These are phyloP conservation scores for Paralichthys olivaceus DNA, from an alignment of 2,113 vertebrate genomes.

Conservation along the genomic window DNA sequence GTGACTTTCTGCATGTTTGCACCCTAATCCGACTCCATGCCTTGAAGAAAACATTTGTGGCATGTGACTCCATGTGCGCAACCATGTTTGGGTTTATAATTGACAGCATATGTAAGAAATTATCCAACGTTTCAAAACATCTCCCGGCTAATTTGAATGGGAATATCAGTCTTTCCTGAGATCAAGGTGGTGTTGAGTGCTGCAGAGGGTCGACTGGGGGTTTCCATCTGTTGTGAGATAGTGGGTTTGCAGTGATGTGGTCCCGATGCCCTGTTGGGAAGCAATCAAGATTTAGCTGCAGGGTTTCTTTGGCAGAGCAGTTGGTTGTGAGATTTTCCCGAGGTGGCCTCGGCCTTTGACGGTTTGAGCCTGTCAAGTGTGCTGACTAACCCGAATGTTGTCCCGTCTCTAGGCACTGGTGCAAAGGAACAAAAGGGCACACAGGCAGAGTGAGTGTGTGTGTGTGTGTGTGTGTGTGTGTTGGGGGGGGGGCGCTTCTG, in stretches of 20 bases:
- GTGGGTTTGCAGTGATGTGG: conserved; percentile 15
- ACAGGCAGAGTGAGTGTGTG: neutral
- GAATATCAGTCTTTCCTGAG: conserved; percentile 49
- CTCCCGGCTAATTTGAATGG: conserved; percentile 56
- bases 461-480: neutral
- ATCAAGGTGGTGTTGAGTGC: conserved; percentile 53
- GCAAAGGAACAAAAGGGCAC: conserved; percentile 67
- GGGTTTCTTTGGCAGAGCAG: conserved; percentile 1
- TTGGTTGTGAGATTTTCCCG: conserved; percentile 3
- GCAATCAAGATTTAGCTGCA: conserved; percentile 37
- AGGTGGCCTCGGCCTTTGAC: conserved; percentile 23
- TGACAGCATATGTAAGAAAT: conserved; percentile 65
- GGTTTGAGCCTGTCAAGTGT: conserved; percentile 36
- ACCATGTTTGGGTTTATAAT: conserved; percentile 62
- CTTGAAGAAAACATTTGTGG: conserved; percentile 60
- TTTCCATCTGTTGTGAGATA: conserved; percentile 49
- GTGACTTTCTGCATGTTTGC: conserved; percentile 45
- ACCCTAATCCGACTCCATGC: conserved; percentile 54
- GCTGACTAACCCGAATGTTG: conserved; percentile 44
- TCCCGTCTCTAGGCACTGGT: conserved; percentile 39
- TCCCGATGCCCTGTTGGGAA: conserved; percentile 30
- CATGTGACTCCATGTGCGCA: conserved; percentile 51
- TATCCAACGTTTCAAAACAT: conserved; percentile 66
- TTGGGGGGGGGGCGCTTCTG: conserved; percentile 20
- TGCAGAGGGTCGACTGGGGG: conserved; percentile 22